Conservation (phyloP, 1,140 invertebrate species). For the Pentalonia nigronervosa region DNA sequence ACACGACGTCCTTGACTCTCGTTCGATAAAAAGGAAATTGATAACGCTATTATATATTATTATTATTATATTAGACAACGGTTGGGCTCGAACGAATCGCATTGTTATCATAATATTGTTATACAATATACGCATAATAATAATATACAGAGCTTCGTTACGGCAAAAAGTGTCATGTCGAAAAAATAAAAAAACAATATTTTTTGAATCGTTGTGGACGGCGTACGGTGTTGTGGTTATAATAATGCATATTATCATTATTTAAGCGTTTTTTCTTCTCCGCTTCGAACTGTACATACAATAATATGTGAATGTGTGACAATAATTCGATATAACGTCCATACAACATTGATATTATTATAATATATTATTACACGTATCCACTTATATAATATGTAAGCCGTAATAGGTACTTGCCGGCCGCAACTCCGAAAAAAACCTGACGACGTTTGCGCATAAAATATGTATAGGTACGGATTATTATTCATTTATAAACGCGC, state of each 20-base stretch:
- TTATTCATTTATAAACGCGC: background rate
- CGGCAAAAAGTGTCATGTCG: background rate
- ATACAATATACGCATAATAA: background rate
- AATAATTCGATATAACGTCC: background rate
- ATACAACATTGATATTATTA: too few relatives aligned
- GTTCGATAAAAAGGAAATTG: conserved; percentile 50
- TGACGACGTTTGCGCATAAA: background rate
- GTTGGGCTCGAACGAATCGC: conserved; percentile 26
- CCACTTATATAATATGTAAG: too few relatives aligned
- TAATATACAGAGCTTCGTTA: background rate
- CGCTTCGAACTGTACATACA: background rate
- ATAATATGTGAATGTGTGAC: background rate
- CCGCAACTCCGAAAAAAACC: background rate
- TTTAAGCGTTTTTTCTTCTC: background rate
- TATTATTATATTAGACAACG: conserved; percentile 20
- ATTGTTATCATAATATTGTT: conserved; percentile 29
- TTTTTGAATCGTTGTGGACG: background rate
- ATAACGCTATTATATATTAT: conserved; percentile 32
- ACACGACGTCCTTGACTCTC: conserved; percentile 38
- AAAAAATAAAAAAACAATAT: background rate
- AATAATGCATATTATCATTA: background rate
- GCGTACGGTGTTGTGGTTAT: background rate
- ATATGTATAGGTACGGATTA: background rate
- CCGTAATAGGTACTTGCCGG: background rate
- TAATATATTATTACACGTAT: too few relatives aligned